phyloP scores from a whole-genome alignment of 2,797 vertebrate species.

The Tadarida brasiliensis region DNA sequence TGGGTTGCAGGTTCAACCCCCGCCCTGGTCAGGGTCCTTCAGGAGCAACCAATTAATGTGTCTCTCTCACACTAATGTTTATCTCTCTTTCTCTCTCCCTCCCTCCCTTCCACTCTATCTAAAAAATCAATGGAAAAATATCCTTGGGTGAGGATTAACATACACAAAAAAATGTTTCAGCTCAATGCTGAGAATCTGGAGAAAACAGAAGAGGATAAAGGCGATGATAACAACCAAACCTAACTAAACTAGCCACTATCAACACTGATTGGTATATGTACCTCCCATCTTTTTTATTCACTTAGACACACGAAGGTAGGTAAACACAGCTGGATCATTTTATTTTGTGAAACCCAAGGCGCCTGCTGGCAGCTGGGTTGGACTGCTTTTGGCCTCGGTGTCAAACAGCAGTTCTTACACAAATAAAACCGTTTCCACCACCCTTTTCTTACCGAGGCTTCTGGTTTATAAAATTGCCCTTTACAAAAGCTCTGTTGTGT shows the following conservation, averaged over 20 bases:
- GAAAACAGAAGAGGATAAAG: slow-evolving; percentile 12
- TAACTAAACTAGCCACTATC: background rate
- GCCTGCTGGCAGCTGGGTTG: slow-evolving; percentile 6
- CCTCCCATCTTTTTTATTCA: background rate
- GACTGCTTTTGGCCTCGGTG: slow-evolving; percentile 41
- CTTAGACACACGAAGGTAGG: background rate
- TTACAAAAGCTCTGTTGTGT: slow-evolving; percentile 78
- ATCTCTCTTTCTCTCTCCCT: no score
- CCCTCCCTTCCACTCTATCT: no score
- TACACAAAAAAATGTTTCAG: background rate
- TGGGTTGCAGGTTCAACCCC: no score
- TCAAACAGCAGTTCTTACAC: slow-evolving; percentile 32
- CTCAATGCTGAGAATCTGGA: slow-evolving; percentile 34
- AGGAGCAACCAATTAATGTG: no score
- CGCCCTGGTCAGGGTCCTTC: no score
- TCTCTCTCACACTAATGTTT: no score
- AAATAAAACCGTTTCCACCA: slow-evolving; percentile 51
- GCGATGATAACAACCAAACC: background rate
- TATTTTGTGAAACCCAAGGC: background rate
- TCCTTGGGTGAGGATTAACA: no score
- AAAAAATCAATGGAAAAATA: no score
- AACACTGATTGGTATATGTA: background rate
- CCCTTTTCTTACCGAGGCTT: slow-evolving; percentile 60
- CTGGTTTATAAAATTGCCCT: slow-evolving; percentile 72
- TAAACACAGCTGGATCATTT: background rate